Conservation (phyloP, 2,888 invertebrate species). For the Metalampra italica region DNA sequence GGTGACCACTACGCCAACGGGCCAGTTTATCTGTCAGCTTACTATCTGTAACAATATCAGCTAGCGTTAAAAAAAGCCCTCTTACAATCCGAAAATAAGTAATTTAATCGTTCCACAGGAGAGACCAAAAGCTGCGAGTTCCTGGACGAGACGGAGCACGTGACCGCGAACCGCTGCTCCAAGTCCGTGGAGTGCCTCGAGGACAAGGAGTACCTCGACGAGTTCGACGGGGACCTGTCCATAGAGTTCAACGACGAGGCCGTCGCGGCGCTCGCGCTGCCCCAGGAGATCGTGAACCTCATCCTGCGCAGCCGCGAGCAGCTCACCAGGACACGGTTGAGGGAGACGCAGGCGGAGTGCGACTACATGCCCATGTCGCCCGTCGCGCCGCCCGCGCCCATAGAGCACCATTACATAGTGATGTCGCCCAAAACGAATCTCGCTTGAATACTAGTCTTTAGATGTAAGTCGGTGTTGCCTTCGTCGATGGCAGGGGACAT, state of each 20-base stretch:
- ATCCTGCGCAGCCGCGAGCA: slow-evolving; percentile 48
- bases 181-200: slow-evolving; percentile 67
- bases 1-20: no score
- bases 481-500: no score
- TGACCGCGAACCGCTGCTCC: slow-evolving; percentile 48
- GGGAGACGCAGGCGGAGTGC: slow-evolving; percentile 39
- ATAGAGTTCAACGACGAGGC: slow-evolving; percentile 50
- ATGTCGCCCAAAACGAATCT: slow-evolving; percentile 64
- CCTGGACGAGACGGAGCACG: slow-evolving; percentile 54
- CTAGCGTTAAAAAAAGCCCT: no score
- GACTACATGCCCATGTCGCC: slow-evolving; percentile 71
- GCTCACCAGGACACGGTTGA: slow-evolving; percentile 38
- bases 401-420: slow-evolving; percentile 62
- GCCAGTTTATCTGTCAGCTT: no score
- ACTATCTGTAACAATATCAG: no score
- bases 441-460: slow-evolving; percentile 34
- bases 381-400: slow-evolving; percentile 41
- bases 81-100: no score
- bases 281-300: slow-evolving; percentile 62
- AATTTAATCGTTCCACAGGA: no score
- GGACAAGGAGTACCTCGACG: slow-evolving; percentile 34
- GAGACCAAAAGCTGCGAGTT: slow-evolving; percentile 72
- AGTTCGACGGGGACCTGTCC: slow-evolving; percentile 48
- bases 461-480: not conserved
- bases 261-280: slow-evolving; percentile 47